Evolutionary conservation across 1,140 invertebrate genomes (phyloP).

Genomic region (Myzus persicae): DNA sequence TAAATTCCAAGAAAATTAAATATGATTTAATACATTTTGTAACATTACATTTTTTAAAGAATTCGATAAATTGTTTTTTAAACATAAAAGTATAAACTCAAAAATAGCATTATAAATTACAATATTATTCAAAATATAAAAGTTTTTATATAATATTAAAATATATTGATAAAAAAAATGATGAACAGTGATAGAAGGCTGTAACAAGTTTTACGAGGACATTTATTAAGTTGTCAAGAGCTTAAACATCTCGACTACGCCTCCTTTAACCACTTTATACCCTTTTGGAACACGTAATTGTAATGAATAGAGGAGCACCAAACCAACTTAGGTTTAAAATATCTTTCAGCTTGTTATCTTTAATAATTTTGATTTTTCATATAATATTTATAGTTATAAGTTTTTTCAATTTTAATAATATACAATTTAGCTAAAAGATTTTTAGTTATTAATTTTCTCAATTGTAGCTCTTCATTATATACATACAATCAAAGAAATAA

Average conservation of each 20-base stretch:
- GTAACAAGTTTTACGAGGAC: slow-evolving; percentile 13
- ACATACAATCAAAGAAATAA: too few relatives aligned
- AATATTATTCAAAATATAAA: neutral
- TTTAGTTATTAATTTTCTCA: too few relatives aligned
- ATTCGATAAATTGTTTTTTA: neutral
- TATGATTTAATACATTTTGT: too few relatives aligned
- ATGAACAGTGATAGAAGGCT: neutral
- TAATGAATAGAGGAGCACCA: neutral
- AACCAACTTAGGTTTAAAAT: neutral
- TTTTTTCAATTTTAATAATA: neutral
- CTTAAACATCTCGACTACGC: slow-evolving; percentile 2
- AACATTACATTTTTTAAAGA: neutral
- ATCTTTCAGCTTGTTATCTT: neutral
- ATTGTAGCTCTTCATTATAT: too few relatives aligned
- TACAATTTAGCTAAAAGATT: neutral
- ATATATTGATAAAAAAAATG: neutral
- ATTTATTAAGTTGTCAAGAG: slow-evolving; percentile 12
- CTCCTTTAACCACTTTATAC: neutral
- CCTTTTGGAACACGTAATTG: neutral
- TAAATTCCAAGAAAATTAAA: neutral
- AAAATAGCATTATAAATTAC: neutral
- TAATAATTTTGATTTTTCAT: neutral
- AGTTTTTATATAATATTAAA: neutral
- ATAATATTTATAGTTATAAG: too few relatives aligned
- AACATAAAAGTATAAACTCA: neutral